Conservation (phyloP, 2,888 invertebrate species). For the Drosophila limbata region DNA sequence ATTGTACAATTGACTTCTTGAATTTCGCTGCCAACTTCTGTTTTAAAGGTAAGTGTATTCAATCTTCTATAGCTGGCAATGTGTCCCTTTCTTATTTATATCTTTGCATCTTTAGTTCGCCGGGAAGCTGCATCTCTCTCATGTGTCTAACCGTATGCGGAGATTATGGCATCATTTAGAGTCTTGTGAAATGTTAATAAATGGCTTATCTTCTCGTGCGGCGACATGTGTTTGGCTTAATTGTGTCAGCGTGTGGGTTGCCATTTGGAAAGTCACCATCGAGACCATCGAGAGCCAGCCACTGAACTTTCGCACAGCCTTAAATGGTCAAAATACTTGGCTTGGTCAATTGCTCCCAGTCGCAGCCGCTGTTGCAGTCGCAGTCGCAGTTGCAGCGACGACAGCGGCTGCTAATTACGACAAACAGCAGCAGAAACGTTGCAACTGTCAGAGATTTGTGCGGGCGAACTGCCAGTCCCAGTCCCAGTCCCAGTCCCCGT, state of each 20-base stretch:
- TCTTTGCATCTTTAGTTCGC: conserved; percentile 52
- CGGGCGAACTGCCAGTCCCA: conserved; percentile 44
- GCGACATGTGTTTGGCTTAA: conserved; percentile 82
- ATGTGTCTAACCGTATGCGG: conserved; percentile 81
- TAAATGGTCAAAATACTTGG: conserved; percentile 74
- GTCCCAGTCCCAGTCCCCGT: conserved; percentile 5
- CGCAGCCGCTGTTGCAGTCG: conserved; percentile 7
- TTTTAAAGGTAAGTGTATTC: conserved; percentile 1
- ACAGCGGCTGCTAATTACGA: conserved; percentile 73
- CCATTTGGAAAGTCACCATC: conserved; percentile 67
- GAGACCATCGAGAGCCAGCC: conserved; percentile 21
- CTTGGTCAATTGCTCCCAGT: conserved; percentile 51
- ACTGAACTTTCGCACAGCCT: conserved; percentile 76
- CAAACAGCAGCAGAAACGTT: conserved; percentile 63
- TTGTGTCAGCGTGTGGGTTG: conserved; percentile 80
- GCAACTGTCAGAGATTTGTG: conserved; percentile 78
- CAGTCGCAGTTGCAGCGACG: conserved; percentile 17
- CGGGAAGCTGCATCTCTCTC: conserved; percentile 53
- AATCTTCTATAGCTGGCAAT: not conserved
- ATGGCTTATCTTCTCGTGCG: conserved; percentile 75
- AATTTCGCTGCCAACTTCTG: not conserved
- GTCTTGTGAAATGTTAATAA: conserved; percentile 82
- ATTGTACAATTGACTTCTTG: not conserved
- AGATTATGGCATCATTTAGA: conserved; percentile 81
- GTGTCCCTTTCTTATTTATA: conserved; percentile 66